Evolutionary conservation across 2,113 vertebrate species (phyloP).

Genomic region (Raphicerus campestris): DNA sequence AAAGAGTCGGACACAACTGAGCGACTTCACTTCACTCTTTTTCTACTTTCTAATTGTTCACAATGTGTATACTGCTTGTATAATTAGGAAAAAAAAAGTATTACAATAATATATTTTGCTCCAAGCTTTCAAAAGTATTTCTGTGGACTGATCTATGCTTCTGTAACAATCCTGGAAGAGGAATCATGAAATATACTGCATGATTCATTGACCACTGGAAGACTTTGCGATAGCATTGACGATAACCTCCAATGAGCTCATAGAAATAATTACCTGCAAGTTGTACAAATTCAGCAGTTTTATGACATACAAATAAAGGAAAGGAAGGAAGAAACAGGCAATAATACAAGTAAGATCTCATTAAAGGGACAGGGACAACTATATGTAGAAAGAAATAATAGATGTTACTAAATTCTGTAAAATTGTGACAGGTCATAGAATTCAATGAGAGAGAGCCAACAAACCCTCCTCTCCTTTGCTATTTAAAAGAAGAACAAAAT

Average conservation of each 20-base stretch:
- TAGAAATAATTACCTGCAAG: slow-evolving; percentile 60
- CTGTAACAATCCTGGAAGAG: background rate
- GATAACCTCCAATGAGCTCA: slow-evolving; percentile 43
- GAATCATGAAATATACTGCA: background rate
- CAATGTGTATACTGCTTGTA: background rate
- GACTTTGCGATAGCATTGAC: background rate
- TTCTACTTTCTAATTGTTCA: background rate
- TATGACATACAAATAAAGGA: slow-evolving; percentile 57
- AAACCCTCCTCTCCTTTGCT: slow-evolving; percentile 12
- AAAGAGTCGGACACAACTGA: too few relatives aligned
- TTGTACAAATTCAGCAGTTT: slow-evolving; percentile 56
- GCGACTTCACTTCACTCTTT: background rate
- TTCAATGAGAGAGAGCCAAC: slow-evolving; percentile 25
- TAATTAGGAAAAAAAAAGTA: background rate
- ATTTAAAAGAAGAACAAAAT: slow-evolving; percentile 74
- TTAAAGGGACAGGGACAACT: background rate
- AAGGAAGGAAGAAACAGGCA: background rate
- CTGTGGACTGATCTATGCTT: background rate
- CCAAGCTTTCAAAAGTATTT: background rate
- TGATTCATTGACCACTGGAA: background rate
- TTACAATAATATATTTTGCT: background rate
- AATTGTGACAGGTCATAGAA: slow-evolving; percentile 65
- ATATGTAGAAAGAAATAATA: slow-evolving; percentile 23
- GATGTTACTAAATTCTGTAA: slow-evolving; percentile 21
- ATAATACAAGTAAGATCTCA: slow-evolving; percentile 23